phyloP scores from a whole-genome alignment of 2,113 vertebrate species.

The Eira barbara region DNA sequence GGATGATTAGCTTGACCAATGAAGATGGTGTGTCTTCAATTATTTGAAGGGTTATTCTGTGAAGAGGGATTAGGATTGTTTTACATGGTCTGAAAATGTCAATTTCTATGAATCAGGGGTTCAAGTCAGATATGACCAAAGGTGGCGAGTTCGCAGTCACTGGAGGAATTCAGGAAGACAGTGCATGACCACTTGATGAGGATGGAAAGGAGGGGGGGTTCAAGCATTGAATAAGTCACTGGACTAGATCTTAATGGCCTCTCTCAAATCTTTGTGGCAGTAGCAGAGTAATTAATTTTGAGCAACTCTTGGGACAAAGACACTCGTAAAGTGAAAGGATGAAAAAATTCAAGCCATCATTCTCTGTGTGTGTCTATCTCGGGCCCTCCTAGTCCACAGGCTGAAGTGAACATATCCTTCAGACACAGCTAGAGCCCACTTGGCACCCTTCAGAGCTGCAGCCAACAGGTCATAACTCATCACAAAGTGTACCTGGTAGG shows the following conservation, averaged over 20 bases:
- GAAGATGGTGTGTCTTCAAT: neutral
- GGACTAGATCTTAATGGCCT: neutral
- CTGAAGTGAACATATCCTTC: neutral
- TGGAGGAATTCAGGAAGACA: neutral
- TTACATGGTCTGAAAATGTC: neutral
- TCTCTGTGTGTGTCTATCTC: neutral
- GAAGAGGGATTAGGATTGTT: neutral
- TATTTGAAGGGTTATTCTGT: neutral
- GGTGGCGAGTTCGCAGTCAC: neutral
- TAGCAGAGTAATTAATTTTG: neutral
- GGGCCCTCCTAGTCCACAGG: neutral
- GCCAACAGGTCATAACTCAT: neutral
- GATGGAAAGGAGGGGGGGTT: neutral
- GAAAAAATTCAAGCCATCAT: neutral
- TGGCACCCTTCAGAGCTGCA: neutral
- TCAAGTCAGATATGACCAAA: neutral
- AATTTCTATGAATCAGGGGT: neutral
- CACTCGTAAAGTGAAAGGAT: neutral
- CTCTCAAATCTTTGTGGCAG: neutral
- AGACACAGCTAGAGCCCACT: neutral
- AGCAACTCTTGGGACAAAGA: neutral
- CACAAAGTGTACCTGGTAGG: fast-evolving
- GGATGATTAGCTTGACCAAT: neutral
- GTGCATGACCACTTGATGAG: no score
- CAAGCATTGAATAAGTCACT: neutral